Conservation (phyloP, 2,797 vertebrate genomes). For the Gallinago nigripennis region DNA sequence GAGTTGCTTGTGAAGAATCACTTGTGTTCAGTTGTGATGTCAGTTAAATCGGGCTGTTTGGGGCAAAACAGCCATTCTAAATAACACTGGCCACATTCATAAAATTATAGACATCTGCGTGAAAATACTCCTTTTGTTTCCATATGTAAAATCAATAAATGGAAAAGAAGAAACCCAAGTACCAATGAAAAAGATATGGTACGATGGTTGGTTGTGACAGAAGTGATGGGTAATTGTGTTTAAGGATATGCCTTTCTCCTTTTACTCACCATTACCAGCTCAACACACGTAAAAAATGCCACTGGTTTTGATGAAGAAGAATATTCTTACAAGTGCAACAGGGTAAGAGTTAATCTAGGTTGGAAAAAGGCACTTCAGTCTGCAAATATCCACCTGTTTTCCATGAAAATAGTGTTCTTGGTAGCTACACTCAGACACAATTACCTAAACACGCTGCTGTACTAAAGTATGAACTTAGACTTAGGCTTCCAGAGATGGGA, state of each 20-base stretch:
- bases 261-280: neutral
- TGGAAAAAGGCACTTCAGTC: neutral
- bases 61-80: neutral
- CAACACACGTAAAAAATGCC: neutral
- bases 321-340: neutral
- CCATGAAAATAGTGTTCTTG: neutral
- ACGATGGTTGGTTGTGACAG: neutral
- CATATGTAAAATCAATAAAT: neutral
- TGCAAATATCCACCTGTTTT: neutral
- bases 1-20: neutral
- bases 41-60: neutral
- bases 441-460: neutral
- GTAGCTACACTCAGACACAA: neutral
- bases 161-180: neutral
- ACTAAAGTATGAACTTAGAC: too few relatives aligned
- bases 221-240: neutral
- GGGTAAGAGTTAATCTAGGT: neutral
- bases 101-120: neutral
- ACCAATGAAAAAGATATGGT: neutral
- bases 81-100: neutral
- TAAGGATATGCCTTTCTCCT: neutral
- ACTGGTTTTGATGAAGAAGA: neutral
- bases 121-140: neutral
- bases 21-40: slow-evolving; percentile 5
- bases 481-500: neutral